Base-by-base conservation (phyloP, 1,140 invertebrate genomes). In the Adelges cooleyi region DNA sequence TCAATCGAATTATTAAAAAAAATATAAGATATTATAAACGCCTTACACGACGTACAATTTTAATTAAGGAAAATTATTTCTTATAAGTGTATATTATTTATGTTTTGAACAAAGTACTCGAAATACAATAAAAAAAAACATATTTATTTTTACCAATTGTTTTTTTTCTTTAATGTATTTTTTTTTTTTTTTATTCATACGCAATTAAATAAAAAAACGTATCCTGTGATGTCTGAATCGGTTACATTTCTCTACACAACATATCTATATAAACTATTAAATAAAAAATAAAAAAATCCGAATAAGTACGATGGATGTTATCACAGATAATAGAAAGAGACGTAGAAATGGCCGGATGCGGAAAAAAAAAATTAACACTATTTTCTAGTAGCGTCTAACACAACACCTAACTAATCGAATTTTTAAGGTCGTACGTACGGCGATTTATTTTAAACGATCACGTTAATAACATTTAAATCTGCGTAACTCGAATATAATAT, bases 271-370 rank as follows among this genome's bases (percentile, higher is more conserved):
- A 48, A 17, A 48, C 27, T 48, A 48, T 29, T 48, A 48, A 48
- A 46, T 62, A 62, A 46, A 62, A 46, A 62, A n/a, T n/a, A 22
- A 18, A 27, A 44, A 42, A 11, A 5, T n/a, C 11, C 29, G 25
- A 46, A 48, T 62, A 62, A 62, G 56, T 62, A 62, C 42, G 22
- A 62, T 62, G 56, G 46, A 20, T 62, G 46, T 29, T 62, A 62
- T 62, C 56, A 62, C 56, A 62, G 27, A 62, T 48, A 25, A 62
- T 27, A 48, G 23, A n/a, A 40, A 59, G n/a, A n/a, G 29, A 33
- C 44, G 15, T 13, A 40, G 25, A 62, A 59, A 46, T 59, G 40
- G 38, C 56, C 25, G 25, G 42, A 62, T 29, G 25, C 11, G 42
- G 42, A 46, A 62, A 2, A 62, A 59, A 38, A 11, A 46, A 20